These are phyloP conservation scores for Hycleus cichorii DNA, from an alignment of 1,140 invertebrate species.

Conservation along the genomic window DNA sequence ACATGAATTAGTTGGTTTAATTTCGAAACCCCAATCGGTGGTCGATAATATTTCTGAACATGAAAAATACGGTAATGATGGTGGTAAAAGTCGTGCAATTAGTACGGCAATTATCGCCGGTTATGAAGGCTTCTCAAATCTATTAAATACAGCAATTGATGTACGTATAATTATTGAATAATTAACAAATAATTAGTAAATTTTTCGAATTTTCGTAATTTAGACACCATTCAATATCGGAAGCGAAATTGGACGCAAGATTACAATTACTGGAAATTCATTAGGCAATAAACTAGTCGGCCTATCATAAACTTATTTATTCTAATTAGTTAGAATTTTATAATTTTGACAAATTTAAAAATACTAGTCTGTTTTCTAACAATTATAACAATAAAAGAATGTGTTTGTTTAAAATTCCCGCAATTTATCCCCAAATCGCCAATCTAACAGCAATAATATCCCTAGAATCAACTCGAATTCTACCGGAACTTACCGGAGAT, in stretches of 20 bases:
- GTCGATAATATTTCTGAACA: conserved; percentile 59
- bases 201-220: conserved; percentile 5
- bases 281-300: conserved; percentile 32
- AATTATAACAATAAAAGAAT: no score
- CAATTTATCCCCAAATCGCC: no score
- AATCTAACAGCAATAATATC: no score
- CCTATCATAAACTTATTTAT: conserved; percentile 5
- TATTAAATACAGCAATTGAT: conserved; percentile 36
- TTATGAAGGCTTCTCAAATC: conserved; percentile 52
- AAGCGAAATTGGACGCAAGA: conserved; percentile 24
- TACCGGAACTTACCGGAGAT: no score
- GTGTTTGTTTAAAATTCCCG: no score
- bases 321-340: no score
- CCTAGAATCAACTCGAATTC: no score
- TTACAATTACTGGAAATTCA: conserved; percentile 28
- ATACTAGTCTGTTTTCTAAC: no score
- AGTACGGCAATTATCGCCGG: conserved; percentile 51
- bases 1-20: conserved; percentile 42
- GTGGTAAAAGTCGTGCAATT: conserved; percentile 50
- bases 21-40: conserved; percentile 55
- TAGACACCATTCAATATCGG: conserved; percentile 27
- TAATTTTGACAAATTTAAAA: background rate
- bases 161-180: conserved; percentile 22
- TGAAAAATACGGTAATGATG: conserved; percentile 63
- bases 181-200: background rate